Evolutionary conservation across 2,113 vertebrate genomes (phyloP).

Genomic region (Amphiprion percula): DNA sequence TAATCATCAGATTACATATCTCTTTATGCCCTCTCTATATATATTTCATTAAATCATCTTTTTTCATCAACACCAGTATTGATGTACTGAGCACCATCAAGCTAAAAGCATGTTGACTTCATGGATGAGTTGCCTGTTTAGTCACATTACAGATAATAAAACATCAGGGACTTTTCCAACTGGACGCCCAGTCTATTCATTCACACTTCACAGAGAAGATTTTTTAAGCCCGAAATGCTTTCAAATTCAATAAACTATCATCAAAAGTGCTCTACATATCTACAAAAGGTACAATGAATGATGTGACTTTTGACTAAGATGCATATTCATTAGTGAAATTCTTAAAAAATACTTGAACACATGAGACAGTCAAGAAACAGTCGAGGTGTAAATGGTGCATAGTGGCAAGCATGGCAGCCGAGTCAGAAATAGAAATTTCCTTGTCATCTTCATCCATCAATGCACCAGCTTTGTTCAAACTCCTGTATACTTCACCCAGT

Average conservation of each 20-base stretch:
- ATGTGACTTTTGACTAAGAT: too few relatives aligned
- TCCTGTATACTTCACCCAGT: neutral
- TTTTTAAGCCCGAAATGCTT: too few relatives aligned
- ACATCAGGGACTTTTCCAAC: neutral
- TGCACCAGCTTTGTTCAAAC: neutral
- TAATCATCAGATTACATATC: neutral
- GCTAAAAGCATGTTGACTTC: neutral
- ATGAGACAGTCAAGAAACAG: neutral
- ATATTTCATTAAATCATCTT: neutral
- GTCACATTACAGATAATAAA: neutral
- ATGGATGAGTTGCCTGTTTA: neutral
- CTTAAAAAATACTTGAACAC: neutral
- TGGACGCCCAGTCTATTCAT: neutral
- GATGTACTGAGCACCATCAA: neutral
- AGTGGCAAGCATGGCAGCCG: too few relatives aligned
- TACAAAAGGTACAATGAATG: too few relatives aligned
- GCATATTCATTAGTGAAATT: neutral
- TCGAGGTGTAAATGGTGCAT: too few relatives aligned
- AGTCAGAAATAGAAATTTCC: neutral
- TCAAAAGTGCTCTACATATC: neutral
- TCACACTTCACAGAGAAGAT: neutral
- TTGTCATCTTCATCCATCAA: too few relatives aligned
- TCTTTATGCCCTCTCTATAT: neutral
- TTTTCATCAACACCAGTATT: neutral
- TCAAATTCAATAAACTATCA: constrained; percentile 6